Base-by-base conservation (phyloP, 1,140 invertebrate genomes). In the Drosophila asahinai region DNA sequence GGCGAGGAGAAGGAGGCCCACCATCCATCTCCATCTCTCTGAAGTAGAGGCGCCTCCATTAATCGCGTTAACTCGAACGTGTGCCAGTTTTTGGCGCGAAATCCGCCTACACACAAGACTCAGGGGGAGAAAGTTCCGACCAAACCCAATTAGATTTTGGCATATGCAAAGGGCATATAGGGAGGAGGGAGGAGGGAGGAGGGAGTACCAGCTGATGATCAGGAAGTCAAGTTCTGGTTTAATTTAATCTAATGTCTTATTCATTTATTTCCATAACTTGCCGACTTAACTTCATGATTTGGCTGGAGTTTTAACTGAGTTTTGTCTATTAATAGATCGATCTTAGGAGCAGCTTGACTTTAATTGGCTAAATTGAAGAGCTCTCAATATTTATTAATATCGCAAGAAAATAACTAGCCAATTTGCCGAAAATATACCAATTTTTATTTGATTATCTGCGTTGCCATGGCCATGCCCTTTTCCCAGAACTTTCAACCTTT, bases 11-110 rank as follows among this genome's bases (percentile, higher is more conserved):
- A 15, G 62, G 17, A 25, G 25, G 68, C 43, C 9, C 8, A 3
- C 8, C n/a, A 45, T 38, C 17, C 33, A 55, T 42, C 40, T 42
- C 40, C 49, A 27, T 27, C 55, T 11, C 51, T 48, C 38, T 25
- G 17, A 68, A 48, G 55, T 59, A 30, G 51, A 38, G 68, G 62
- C 63, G 60, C 78, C 64, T 60, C 80, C 64, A 79, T 87, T 87
- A 86, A 86, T 83, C 71, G 80, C 72, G 78, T 87, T 86, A 83
- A 52, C 33, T 54, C 38, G 67, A 62, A 86, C 68, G 77, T 86
- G 66, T 68, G 62, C 19, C 52, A 59, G 66, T 73, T 51, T 40
- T 42, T 59, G 70, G 47, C 38, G 54, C 22, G 40, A 51, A 43
- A 33, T 49, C 30, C 36, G 12, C 64, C 51, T 25, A 55, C 52